Percentiles rank a stretch among this genome's conserved stretches.
These are phyloP conservation scores for Cantharis flavilabris DNA, from an alignment of 2,888 invertebrate species.

Conservation along the genomic window DNA sequence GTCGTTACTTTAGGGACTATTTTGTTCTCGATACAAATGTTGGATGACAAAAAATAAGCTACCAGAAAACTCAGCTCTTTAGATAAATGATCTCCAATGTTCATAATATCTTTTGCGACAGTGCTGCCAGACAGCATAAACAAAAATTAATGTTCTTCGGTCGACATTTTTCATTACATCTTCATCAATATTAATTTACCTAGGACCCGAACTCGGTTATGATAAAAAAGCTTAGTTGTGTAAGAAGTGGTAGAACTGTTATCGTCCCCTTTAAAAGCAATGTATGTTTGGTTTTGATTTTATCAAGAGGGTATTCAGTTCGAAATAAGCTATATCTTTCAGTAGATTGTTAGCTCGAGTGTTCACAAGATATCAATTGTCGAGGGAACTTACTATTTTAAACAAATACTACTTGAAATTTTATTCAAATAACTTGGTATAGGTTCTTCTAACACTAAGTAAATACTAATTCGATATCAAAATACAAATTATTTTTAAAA, in stretches of 20 bases:
- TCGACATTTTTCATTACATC: constrained; percentile 43
- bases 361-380: constrained; percentile 13
- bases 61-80: not conserved
- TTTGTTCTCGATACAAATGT: not conserved
- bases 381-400: constrained; percentile 5
- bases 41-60: not conserved
- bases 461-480: not conserved
- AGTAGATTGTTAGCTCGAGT: constrained; percentile 17
- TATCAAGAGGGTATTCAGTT: constrained; percentile 29
- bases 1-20: not conserved
- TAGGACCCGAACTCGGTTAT: constrained; percentile 10
- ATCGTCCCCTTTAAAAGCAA: constrained; percentile 8
- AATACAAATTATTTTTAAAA: not conserved
- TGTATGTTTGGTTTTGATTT: constrained; percentile 29
- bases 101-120: constrained; percentile 22
- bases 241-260: constrained; percentile 4
- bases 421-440: not conserved
- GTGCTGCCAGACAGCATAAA: constrained; percentile 20
- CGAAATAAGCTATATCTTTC: constrained; percentile 21
- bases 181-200: constrained; percentile 44
- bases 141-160: constrained; percentile 35
- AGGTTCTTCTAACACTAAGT: not conserved
- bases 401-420: not conserved
- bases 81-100: constrained; percentile 22
- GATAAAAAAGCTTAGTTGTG: constrained; percentile 13